Evolutionary conservation across 2,888 invertebrate species (phyloP), one percentile per base, ranked within the genome.

Genomic region (Operophtera brumata): DNA sequence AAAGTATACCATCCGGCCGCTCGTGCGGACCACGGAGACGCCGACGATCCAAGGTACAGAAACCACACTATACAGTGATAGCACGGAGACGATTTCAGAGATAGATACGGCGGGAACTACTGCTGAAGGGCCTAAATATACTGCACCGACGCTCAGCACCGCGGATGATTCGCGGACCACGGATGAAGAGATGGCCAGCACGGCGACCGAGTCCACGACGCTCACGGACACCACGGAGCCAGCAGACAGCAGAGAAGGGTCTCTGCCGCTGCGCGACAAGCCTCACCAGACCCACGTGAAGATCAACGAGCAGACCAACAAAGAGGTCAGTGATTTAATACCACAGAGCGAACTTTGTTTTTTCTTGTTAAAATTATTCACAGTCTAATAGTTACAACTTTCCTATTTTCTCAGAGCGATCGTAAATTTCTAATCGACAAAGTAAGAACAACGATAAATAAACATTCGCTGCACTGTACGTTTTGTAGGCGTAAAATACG

Each of bases 251-350:
- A 83, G 90, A 54, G 90, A 90, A 69, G 90, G 90, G 47, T 90
- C 87, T 66, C 75, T 90, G 55, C 88, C 90, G 46, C 82, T 91
- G 47, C 82, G 88, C 61, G 91, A 90, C 73, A 90, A 89, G 62
- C 87, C 88, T 44, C 85, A 81, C 61, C 86, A 86, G 70, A 89
- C 83, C 50, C 83, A 88, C 74, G 90, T 90, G 68, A 90, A 90
- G 77, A 90, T 90, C 79, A 90, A 86, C 79, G 90, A 90, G 66
- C 88, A 90, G 72, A 90, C 89, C 57, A 91, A 90, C 71, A 91
- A 90, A 86, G 90, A 91, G 91, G 91, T 91, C 80, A 89, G 91
- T 86, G 77, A 80, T 78, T 82, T 79, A 78, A 75, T 71, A 75
- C 71, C 70, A 76, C 69, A 47, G 70, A 65, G 54, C 54, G 67